phyloP scores from a whole-genome alignment of 2,888 invertebrate genomes.

The Scaptomyza tumidula region DNA sequence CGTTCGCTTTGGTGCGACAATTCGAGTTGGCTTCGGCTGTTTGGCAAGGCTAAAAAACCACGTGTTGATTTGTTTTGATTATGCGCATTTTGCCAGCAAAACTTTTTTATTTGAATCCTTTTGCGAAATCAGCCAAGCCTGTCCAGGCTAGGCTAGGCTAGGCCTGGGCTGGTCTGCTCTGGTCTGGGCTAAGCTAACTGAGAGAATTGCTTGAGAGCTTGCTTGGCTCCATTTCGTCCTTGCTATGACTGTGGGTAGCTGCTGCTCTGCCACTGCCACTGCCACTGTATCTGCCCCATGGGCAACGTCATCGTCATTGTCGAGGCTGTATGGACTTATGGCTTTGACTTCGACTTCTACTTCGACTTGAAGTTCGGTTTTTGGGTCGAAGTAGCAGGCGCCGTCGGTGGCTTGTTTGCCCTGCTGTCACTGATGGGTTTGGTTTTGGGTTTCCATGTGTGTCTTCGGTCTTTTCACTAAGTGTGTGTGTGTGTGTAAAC shows the following conservation, averaged over 20 bases:
- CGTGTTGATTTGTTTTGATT: slow-evolving; percentile 84
- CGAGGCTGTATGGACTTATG: slow-evolving; percentile 43
- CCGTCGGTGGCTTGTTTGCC: not conserved
- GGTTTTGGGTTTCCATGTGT: slow-evolving; percentile 23
- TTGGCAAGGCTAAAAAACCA: slow-evolving; percentile 76
- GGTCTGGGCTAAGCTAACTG: slow-evolving; percentile 2
- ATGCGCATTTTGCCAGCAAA: slow-evolving; percentile 80
- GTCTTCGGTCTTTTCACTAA: too few species aligned
- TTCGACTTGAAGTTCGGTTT: slow-evolving; percentile 1
- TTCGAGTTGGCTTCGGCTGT: slow-evolving; percentile 27
- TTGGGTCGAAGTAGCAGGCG: not conserved
- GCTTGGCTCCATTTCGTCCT: not conserved
- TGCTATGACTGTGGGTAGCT: not conserved
- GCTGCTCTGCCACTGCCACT: not conserved
- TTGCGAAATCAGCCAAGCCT: slow-evolving; percentile 40
- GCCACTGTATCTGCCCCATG: slow-evolving; percentile 22
- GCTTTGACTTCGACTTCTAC: slow-evolving; percentile 31
- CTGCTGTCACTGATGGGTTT: not conserved
- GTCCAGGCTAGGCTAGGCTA: not conserved
- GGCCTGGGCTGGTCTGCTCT: not conserved
- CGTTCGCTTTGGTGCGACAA: slow-evolving; percentile 2
- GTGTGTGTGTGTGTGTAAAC: slow-evolving; percentile 62
- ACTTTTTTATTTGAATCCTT: slow-evolving; percentile 69
- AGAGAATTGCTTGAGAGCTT: slow-evolving; percentile 6
- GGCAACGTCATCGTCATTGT: slow-evolving; percentile 49